A percentile compares a stretch with the other conserved stretches of the same genome.
These are phyloP conservation scores for Apamea monoglypha DNA, from an alignment of 2,888 invertebrate species.

Conservation along the genomic window DNA sequence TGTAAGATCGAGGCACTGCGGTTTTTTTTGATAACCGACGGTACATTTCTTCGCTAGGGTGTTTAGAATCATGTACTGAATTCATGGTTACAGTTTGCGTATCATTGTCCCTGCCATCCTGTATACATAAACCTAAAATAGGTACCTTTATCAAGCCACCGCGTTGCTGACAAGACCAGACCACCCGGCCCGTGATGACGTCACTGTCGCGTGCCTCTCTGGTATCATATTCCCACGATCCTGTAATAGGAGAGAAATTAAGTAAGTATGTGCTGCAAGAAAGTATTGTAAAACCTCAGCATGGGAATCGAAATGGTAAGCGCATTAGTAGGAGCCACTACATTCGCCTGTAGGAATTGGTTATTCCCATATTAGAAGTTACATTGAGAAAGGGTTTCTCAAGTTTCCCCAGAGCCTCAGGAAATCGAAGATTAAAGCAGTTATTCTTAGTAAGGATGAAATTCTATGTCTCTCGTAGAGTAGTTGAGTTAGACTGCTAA, in stretches of 20 bases:
- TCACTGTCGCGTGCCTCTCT: not conserved
- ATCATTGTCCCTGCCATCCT: no score
- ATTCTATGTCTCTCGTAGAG: not conserved
- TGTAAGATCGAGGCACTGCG: no score
- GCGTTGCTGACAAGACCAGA: conserved; percentile 13
- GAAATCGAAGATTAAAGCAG: not conserved
- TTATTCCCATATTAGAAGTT: not conserved
- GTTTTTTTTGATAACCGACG: no score
- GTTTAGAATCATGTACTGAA: no score
- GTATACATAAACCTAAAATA: not conserved
- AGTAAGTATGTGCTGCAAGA: no score
- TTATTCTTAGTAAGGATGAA: not conserved
- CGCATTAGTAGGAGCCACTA: not conserved
- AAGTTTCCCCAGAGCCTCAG: not conserved
- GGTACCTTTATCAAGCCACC: conserved; percentile 25
- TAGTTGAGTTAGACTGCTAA: not conserved
- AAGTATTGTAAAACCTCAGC: no score
- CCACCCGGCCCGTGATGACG: conserved; percentile 29
- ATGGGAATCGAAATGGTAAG: not conserved
- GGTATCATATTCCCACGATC: not conserved
- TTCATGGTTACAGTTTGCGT: no score
- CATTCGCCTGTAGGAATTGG: not conserved
- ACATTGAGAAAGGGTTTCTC: not conserved
- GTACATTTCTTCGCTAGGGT: no score
- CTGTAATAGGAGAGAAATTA: not conserved